Base-by-base conservation (phyloP, 2,888 invertebrate species). In the Oscheius sp. region DNA sequence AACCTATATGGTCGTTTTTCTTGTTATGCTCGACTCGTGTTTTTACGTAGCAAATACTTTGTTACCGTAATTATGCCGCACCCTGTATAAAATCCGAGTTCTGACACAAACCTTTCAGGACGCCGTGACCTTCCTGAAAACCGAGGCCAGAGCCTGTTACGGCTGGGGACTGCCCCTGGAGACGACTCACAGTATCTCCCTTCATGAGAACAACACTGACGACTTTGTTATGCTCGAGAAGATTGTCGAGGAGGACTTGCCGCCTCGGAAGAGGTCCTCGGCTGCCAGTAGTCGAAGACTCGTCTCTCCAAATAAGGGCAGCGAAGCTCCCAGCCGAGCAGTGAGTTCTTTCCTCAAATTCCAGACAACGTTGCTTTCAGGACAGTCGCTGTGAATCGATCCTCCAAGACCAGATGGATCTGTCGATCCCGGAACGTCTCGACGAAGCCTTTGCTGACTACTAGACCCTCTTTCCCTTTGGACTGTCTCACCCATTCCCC, bases 341-440 rank as follows among this genome's bases (percentile, higher is more conserved):
- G 60, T 63, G 21, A 62, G 63, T 60, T 32, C 29, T 33, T 47
- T 21, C 13, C 11, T 66, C 37, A 42, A 53, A 13, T 60, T 32
- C 11, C n/a, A 62, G 11, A 63, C 5, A 47, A 47, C 1, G 10
- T 48, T 58, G 4, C 33, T 68, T 78, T 62, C 51, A 79, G 78
- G 74, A 74, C n/a, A 78, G 74, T 53, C 72, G 68, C 9, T 73
- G 71, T 51, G 80, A 75, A 21, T 80, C 77, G 2, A 58, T 80
- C 57, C 51, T 76, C 37, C 71, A 74, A 66, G 80, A 80, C 33
- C 62, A 78, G 70, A 68, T 75, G 48, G 79, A 72, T 50, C 70
- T 80, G 2, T 66, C 72, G 35, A 81, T 81, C 32, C 80, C 81
- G 21, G 79, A 78, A 29, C 57, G 75, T 29, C 68, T 82, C 21